These are phyloP conservation scores for Graptemys geographica DNA, from an alignment of 2,797 vertebrate genomes.

Conservation along the genomic window DNA sequence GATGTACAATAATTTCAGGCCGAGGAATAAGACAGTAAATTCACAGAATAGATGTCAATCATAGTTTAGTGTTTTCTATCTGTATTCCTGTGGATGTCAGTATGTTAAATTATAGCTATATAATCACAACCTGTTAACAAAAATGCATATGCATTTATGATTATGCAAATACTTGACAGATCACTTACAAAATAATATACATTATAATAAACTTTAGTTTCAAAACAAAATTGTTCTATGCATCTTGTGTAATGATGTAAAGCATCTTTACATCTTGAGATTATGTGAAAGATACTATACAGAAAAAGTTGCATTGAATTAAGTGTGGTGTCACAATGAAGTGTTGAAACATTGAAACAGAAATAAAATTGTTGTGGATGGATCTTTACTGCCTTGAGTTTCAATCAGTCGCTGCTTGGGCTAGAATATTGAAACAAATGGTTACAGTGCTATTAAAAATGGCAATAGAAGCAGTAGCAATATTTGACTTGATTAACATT, in stretches of 20 bases:
- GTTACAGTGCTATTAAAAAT: background rate
- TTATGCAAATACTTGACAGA: background rate
- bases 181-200: background rate
- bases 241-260: background rate
- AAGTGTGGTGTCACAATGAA: background rate
- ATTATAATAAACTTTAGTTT: background rate
- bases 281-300: background rate
- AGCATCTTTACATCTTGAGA: background rate
- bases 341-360: background rate
- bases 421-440: background rate
- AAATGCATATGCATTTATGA: background rate
- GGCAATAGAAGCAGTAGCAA: background rate
- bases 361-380: accelerated
- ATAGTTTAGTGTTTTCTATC: background rate
- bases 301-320: background rate
- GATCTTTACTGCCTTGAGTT: background rate
- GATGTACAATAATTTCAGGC: constrained; percentile 31
- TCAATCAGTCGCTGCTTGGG: background rate
- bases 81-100: background rate
- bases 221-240: background rate
- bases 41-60: constrained; percentile 48
- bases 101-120: constrained; percentile 7
- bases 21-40: constrained; percentile 41
- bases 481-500: background rate
- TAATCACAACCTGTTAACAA: background rate